Evolutionary conservation across 1,140 invertebrate genomes (phyloP), one percentile per base, ranked within the genome.

Genomic region (Hirudo medicinalis): DNA sequence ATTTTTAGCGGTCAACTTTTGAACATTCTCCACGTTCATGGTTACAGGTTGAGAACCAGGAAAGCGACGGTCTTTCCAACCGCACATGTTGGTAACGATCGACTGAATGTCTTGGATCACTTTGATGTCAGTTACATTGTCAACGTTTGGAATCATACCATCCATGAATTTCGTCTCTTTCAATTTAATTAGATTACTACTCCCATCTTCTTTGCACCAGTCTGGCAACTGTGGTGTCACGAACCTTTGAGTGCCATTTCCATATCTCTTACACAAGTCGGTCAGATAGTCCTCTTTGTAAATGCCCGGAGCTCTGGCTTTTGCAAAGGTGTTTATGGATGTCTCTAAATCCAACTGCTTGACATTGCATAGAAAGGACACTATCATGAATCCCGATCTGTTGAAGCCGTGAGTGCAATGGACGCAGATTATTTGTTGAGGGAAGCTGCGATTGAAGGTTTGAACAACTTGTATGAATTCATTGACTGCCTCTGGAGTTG

Each of bases 331-430:
- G 11, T 54, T 54, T 54, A 53, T 22, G 29, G 69, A 36, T 0
- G 53, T 53, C 32, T 53, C 69, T 11, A 70, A 29, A 13, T 80
- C 78, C 49, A 88, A 81, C 72, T 87, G 85, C 72, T 83, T 92
- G 87, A 97, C 89, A 49, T 49, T 13, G 43, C 43, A 49, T 76
- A 99, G 85, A 81, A 91, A 99, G 3, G 91, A 88, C 67, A 89
- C 86, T 69, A 99, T 90, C 0, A 99, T 83, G 80, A 97, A 99
- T 15, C 86, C 97, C 36, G 94, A 97, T 76, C 97, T 85, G 82
- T 99, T 99, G 78, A 98, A 99, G 0, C 96, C 97, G 85, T 99
- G 96, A 0, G 96, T 99, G 79, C 96, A 99, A 80, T 99, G 97
- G 43, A 99, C 89, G 63, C 88, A 87, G 84, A 78, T 19, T 76